These are phyloP conservation scores for Chloroclysta siterata DNA, from an alignment of 2,888 invertebrate species.

Conservation along the genomic window DNA sequence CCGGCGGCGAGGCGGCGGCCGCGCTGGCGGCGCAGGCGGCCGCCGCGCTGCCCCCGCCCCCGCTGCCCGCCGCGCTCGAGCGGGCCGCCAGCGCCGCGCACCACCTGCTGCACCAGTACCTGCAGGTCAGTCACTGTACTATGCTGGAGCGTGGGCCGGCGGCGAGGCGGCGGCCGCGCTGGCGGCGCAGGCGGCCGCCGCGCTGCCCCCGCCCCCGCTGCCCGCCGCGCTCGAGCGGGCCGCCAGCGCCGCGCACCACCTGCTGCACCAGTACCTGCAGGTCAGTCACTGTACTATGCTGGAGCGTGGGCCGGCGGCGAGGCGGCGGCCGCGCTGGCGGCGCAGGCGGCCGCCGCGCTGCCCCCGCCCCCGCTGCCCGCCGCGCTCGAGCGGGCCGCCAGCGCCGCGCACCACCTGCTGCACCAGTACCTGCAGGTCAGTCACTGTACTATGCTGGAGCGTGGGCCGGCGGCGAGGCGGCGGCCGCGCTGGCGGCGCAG, in stretches of 20 bases:
- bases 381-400: conserved; percentile 73
- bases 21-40: conserved; percentile 74
- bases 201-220: conserved; percentile 76
- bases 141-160: conserved; percentile 77
- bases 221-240: conserved; percentile 75
- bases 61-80: conserved; percentile 73
- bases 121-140: not conserved
- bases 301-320: conserved; percentile 79
- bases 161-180: conserved; percentile 74
- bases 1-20: conserved; percentile 75
- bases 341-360: conserved; percentile 73
- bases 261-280: conserved; percentile 65
- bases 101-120: conserved; percentile 71
- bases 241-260: conserved; percentile 74
- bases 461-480: conserved; percentile 79
- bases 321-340: conserved; percentile 72
- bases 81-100: conserved; percentile 77
- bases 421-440: conserved; percentile 57
- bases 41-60: conserved; percentile 75
- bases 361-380: conserved; percentile 77
- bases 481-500: conserved; percentile 71
- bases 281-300: conserved; percentile 44
- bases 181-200: conserved; percentile 73
- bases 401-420: conserved; percentile 75
- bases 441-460: conserved; percentile 63